Evolutionary conservation across 2,888 invertebrate genomes (phyloP), one percentile per base, ranked within the genome.

Genomic region (Protonemura montana): DNA sequence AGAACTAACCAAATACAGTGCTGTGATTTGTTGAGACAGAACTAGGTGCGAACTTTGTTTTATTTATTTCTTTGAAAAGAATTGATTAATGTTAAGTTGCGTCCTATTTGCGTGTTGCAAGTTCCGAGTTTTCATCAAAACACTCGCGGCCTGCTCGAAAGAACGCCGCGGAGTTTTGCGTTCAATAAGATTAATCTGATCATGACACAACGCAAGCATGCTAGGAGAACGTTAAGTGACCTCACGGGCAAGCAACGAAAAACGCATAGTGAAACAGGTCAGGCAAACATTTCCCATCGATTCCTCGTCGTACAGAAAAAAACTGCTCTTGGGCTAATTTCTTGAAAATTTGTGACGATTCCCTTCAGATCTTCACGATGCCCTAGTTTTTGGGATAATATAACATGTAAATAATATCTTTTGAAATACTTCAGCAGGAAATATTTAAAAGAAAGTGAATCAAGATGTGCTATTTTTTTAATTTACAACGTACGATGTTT

Each of bases 261-360:
- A 78, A 78, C 78, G 78, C 78, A 78, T 26, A 1, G 59, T 59
- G 78, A 78, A 78, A 78, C 78, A 78, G 78, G 78, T 78, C 78
- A 78, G 28, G 78, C 78, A 78, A 78, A 59, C 59, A 59, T 3
- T 59, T 59, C 1, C 59, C 21, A 59, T 59, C 59, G 59, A 59
- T 59, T 21, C 6, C 21, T 59, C n/a, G n/a, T 21, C 59, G 59
- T 2, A n/a, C 16, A 59, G 59, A 21, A 59, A 59, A 59, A 10
- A 35, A 59, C 7, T 59, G 59, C 59, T 59, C 59, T 59, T 59
- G 59, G 59, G 21, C 59, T 59, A 59, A 59, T 59, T 59, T 59
- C 59, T 59, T 3, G 59, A 21, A 59, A 21, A 59, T 21, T 59
- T 59, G 59, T 59, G 59, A 59, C 59, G 59, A 59, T 13, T 35